Conservation (phyloP, 2,113 vertebrate genomes). For the Pionites leucogaster region DNA sequence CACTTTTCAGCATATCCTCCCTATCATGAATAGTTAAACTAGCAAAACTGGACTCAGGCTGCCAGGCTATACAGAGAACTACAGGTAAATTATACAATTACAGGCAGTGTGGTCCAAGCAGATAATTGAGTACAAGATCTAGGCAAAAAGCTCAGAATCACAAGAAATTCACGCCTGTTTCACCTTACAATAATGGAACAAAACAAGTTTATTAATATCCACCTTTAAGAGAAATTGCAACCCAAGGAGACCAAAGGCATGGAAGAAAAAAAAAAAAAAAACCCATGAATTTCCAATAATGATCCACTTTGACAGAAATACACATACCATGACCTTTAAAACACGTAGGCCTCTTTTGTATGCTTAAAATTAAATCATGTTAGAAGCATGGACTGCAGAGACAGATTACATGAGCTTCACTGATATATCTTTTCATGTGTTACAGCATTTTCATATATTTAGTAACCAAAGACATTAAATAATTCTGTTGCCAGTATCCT, state of each 20-base stretch:
- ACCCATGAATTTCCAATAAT: background rate
- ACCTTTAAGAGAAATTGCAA: background rate
- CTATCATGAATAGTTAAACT: background rate
- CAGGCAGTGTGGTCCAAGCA: background rate
- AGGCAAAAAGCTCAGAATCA: background rate
- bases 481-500: background rate
- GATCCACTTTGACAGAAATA: background rate
- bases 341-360: background rate
- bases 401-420: background rate
- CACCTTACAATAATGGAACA: background rate
- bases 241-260: background rate
- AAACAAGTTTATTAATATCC: background rate
- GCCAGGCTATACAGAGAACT: background rate
- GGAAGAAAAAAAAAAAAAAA: background rate
- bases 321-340: background rate
- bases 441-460: background rate
- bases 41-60: background rate
- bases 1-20: background rate
- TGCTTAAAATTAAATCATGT: background rate
- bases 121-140: background rate
- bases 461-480: background rate
- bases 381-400: background rate
- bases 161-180: background rate
- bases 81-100: background rate
- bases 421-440: background rate